phyloP scores from a whole-genome alignment of 2,113 vertebrate species.

The Regulus satrapa region DNA sequence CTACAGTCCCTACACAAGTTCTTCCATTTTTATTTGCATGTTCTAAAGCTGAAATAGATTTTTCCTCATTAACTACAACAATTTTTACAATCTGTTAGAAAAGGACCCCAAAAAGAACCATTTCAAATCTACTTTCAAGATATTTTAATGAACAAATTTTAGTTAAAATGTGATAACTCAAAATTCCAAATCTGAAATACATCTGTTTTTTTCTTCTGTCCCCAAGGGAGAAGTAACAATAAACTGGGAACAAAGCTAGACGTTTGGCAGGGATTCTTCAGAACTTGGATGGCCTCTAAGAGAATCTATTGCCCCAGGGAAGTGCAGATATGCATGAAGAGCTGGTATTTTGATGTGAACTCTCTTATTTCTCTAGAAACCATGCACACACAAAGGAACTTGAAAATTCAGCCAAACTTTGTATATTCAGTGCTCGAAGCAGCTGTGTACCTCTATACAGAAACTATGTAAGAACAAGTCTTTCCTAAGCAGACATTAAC shows the following conservation, averaged over 20 bases:
- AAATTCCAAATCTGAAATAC: neutral
- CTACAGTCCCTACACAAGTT: neutral
- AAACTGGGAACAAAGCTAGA: neutral
- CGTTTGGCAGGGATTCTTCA: neutral
- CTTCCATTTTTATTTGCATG: neutral
- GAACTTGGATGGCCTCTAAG: neutral
- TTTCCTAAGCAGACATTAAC: neutral
- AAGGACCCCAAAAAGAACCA: neutral
- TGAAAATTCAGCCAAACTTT: neutral
- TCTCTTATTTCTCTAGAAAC: neutral
- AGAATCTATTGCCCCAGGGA: neutral
- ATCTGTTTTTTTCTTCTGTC: neutral
- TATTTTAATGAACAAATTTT: neutral
- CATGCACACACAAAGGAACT: neutral
- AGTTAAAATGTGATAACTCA: neutral
- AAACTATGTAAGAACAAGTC: neutral
- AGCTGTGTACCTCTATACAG: neutral
- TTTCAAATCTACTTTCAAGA: neutral
- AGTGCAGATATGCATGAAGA: neutral
- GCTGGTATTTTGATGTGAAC: neutral
- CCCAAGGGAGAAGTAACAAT: neutral
- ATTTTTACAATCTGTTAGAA: neutral
- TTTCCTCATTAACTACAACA: neutral
- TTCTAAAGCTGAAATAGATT: neutral
- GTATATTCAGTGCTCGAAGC: neutral